These are phyloP conservation scores for Stenodema calcarata DNA, from an alignment of 2,888 invertebrate species.

Conservation along the genomic window DNA sequence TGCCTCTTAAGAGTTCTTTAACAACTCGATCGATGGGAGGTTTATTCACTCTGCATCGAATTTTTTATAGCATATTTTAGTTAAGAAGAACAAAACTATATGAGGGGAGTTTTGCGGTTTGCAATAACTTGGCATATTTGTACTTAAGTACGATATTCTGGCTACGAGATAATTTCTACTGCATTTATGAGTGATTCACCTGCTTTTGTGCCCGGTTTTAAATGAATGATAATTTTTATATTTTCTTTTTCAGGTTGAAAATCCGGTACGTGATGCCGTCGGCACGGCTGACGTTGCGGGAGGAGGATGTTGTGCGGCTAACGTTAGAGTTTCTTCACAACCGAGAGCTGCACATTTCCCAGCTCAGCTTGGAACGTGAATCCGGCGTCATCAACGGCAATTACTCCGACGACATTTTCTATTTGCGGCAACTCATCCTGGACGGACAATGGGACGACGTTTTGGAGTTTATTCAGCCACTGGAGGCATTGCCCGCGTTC, in stretches of 20 bases:
- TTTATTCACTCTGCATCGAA: too few species aligned
- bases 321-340: slow-evolving; percentile 86
- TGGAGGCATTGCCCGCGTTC: slow-evolving; percentile 82
- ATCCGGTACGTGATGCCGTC: slow-evolving; percentile 74
- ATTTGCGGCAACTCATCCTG: slow-evolving; percentile 90
- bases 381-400: slow-evolving; percentile 93
- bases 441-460: slow-evolving; percentile 99
- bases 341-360: slow-evolving; percentile 89
- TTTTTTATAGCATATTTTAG: too few species aligned
- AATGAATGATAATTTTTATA: not conserved
- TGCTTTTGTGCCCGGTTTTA: not conserved
- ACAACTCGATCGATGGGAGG: too few species aligned
- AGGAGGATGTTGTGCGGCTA: slow-evolving; percentile 87
- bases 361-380: slow-evolving; percentile 89
- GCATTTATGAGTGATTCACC: too few species aligned
- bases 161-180: too few species aligned
- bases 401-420: slow-evolving; percentile 92
- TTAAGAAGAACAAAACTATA: too few species aligned
- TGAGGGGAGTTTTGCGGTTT: too few species aligned
- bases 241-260: slow-evolving; percentile 57
- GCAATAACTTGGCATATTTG: too few species aligned
- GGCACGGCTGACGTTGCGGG: slow-evolving; percentile 82
- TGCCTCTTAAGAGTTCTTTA: too few species aligned
- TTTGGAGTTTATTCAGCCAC: slow-evolving; percentile 92
- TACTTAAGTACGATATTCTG: too few species aligned